Evolutionary conservation across 2,797 vertebrate species (phyloP).

Genomic region (Sarcoramphus papa): DNA sequence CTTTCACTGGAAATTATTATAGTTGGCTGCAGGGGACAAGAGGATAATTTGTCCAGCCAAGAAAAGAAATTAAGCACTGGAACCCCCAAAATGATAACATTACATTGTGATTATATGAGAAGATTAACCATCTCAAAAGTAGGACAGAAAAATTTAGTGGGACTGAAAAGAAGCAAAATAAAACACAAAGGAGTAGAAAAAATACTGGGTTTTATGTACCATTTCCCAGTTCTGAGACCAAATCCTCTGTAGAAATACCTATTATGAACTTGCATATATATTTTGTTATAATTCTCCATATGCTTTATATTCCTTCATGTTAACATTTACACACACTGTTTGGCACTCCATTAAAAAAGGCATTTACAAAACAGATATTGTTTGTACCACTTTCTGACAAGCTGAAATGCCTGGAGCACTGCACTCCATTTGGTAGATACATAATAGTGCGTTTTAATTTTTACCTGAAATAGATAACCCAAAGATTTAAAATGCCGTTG

Average conservation of each 20-base stretch:
- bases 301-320: conserved; percentile 21
- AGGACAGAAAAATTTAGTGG: not conserved
- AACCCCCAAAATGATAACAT: not conserved
- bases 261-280: not conserved
- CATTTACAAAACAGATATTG: conserved; percentile 58
- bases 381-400: conserved; percentile 45
- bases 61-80: conserved; percentile 47
- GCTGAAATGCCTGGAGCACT: conserved; percentile 58
- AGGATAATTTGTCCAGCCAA: conserved; percentile 51
- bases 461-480: conserved; percentile 45
- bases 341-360: not conserved
- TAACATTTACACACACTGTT: conserved; percentile 13
- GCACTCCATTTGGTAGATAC: conserved; percentile 49
- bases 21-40: conserved; percentile 58
- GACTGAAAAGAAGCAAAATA: not conserved
- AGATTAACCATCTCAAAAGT: conserved; percentile 22
- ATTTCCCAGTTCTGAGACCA: not conserved
- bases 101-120: not conserved
- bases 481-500: conserved; percentile 51
- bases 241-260: not conserved
- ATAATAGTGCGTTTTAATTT: conserved; percentile 63
- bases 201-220: not conserved
- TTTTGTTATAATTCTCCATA: conserved; percentile 14
- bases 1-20: conserved; percentile 51
- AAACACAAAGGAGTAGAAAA: not conserved